These are phyloP conservation scores for Megatriorchis doriae DNA, from an alignment of 2,113 vertebrate genomes.

Conservation along the genomic window DNA sequence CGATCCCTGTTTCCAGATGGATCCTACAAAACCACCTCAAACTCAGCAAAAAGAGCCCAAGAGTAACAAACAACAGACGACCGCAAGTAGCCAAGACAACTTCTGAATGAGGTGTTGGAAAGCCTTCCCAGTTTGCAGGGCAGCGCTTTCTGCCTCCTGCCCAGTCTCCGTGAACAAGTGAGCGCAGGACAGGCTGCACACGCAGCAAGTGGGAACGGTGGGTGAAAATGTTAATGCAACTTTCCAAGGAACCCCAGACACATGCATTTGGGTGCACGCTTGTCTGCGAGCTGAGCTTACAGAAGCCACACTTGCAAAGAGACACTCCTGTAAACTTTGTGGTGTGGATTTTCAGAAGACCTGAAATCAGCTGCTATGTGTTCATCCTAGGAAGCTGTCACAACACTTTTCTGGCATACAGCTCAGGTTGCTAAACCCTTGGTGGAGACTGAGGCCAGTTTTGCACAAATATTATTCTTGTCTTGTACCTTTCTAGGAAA, in stretches of 20 bases:
- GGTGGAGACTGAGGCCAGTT: background rate
- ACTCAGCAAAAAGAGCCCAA: background rate
- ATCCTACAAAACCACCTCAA: background rate
- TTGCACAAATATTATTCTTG: background rate
- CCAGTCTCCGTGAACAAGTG: background rate
- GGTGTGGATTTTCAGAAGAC: background rate
- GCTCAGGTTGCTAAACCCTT: background rate
- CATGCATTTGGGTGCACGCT: background rate
- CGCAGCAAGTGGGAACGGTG: accelerated
- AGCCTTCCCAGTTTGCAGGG: background rate
- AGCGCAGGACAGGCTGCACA: background rate
- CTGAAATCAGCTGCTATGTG: background rate
- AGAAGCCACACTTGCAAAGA: background rate
- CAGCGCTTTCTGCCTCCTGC: background rate
- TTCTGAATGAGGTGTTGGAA: background rate
- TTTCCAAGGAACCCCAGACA: background rate
- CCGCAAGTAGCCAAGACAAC: background rate
- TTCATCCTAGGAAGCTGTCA: background rate
- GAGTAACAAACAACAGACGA: background rate
- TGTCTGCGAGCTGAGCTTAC: background rate
- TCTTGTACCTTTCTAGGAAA: background rate
- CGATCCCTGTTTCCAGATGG: background rate
- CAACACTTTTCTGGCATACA: background rate
- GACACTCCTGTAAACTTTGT: background rate
- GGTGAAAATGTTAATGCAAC: background rate